Evolutionary conservation across 30 jellyfish, hydroid and myxozoan genomes (phyloP), one percentile per base, ranked within the genome.

Genomic region (Pseudorhiza aurosa): DNA sequence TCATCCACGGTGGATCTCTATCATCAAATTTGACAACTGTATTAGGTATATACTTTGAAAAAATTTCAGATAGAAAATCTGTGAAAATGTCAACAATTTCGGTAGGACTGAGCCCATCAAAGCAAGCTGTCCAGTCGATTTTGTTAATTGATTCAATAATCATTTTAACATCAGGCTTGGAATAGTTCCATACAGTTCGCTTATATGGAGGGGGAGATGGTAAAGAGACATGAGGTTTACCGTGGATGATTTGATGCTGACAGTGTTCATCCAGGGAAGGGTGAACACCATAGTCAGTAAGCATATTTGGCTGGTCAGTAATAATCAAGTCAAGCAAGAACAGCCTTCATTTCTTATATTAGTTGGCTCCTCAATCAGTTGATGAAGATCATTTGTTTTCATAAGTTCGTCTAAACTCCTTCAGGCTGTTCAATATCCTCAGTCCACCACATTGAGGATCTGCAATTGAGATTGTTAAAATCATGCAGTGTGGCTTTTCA

Each of bases 1-100:
- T 75, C 88, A 75, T 58, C 88, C 88, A 75, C 43, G 78, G 88
- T 32, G 88, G 67, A 75, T 36, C 88, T 28, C 57, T 75, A 39
- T 75, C 88, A 57, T 75, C 77, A 58, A 57, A 75, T 75, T 57
- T 75, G 37, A 75, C 88, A 44, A 75, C 72, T 39, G n/a, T 51
- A 75, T 57, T 75, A 24, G 78, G 65, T 55, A 75, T 75, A 33
- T 75, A 57, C 58, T 32, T 19, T 45, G 77, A 53, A 39, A 53
- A 72, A 24, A 72, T 29, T 29, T 55, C 76, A 33, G 65, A 75
- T 55, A 75, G 35, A 57, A 79, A 44, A 55, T 57, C 40, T 47
- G 72, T 72, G 35, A 72, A 72, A 1, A 45, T 32, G 27, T 75
- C 88, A 28, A 58, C 88, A 64, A 75, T 75, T 75, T 75, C 80